A percentile compares a stretch with the other conserved stretches of the same genome.
These are phyloP conservation scores for Irena cyanogastra DNA, from an alignment of 2,113 vertebrate genomes.

Conservation along the genomic window DNA sequence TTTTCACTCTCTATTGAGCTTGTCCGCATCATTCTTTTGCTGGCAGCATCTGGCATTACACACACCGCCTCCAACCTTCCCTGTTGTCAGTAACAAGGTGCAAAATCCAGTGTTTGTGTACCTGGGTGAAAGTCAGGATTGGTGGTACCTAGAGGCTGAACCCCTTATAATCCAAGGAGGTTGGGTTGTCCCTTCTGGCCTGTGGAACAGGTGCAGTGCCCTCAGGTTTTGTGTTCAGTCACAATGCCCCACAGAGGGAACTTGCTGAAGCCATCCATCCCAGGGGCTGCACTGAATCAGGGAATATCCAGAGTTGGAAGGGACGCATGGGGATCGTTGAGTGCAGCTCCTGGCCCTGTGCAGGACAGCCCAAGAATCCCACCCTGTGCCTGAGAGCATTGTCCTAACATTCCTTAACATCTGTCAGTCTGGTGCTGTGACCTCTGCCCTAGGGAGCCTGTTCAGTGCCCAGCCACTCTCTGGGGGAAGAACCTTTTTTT, in stretches of 20 bases:
- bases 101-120: not conserved
- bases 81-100: not conserved
- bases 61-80: not conserved
- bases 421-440: not conserved
- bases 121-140: not conserved
- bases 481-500: too few relatives aligned
- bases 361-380: not conserved
- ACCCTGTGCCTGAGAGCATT: not conserved
- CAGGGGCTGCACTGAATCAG: not conserved
- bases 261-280: not conserved
- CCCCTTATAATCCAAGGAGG: too few relatives aligned
- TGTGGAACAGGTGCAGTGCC: not conserved
- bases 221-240: not conserved
- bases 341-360: not conserved
- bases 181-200: not conserved
- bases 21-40: not conserved
- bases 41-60: not conserved
- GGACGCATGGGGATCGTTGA: accelerated
- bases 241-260: not conserved
- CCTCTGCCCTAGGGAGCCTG: not conserved
- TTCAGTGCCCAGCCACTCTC: not conserved
- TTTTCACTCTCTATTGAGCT: not conserved
- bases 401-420: not conserved
- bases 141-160: not conserved
- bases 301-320: not conserved